phyloP scores from a whole-genome alignment of 2,797 vertebrate species.

The Meriones psammophilus region DNA sequence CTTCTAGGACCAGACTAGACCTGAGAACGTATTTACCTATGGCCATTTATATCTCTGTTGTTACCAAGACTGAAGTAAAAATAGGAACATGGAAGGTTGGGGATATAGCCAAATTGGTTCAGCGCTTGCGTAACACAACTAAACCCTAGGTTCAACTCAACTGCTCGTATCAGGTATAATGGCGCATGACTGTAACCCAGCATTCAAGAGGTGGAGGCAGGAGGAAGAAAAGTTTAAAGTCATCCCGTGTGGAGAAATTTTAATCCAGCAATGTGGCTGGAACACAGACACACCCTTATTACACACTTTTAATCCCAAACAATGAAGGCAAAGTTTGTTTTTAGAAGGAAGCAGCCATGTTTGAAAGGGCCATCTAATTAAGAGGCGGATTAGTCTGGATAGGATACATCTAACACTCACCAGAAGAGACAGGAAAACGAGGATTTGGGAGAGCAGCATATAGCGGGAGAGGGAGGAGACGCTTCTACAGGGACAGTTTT shows the following conservation, averaged over 20 bases:
- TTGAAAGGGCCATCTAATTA: too few relatives aligned
- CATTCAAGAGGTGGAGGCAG: neutral
- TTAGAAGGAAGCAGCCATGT: too few relatives aligned
- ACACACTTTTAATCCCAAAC: too few relatives aligned
- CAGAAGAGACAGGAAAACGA: too few relatives aligned
- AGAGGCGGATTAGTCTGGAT: too few relatives aligned
- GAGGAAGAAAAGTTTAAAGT: neutral
- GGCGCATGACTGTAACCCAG: neutral
- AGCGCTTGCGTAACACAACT: neutral
- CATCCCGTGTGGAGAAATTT: neutral
- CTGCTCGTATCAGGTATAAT: neutral
- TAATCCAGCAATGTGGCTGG: too few relatives aligned
- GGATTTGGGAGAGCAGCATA: too few relatives aligned
- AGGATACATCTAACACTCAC: too few relatives aligned
- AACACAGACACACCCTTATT: too few relatives aligned
- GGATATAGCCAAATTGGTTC: neutral
- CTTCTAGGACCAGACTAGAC: neutral
- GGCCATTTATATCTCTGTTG: neutral
- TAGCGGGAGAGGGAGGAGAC: too few relatives aligned
- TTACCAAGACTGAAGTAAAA: conserved; percentile 1
- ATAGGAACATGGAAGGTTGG: conserved; percentile 18
- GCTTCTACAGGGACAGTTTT: too few relatives aligned
- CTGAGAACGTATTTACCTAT: neutral
- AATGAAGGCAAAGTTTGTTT: too few relatives aligned
- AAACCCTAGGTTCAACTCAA: neutral